Conservation (phyloP, 2,888 invertebrate genomes). For the Drosophila mayaguana region DNA sequence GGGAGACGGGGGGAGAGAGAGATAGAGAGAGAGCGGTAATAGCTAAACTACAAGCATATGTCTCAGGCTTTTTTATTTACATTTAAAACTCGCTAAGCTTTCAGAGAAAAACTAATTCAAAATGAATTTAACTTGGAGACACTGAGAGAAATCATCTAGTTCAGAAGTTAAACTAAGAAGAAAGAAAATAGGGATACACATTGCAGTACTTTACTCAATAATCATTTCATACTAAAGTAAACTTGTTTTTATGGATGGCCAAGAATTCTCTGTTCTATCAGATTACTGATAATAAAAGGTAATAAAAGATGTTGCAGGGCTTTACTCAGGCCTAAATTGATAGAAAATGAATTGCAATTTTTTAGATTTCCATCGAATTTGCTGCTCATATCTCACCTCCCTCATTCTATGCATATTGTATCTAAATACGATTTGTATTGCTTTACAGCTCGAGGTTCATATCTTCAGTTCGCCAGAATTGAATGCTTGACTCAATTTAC, state of each 20-base stretch:
- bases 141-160: neutral
- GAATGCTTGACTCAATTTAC: neutral
- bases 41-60: constrained; percentile 11
- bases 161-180: neutral
- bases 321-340: too few relatives aligned
- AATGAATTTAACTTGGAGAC: neutral
- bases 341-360: too few relatives aligned
- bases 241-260: neutral
- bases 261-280: too few relatives aligned
- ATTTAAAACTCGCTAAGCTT: constrained; percentile 1
- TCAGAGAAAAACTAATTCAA: neutral
- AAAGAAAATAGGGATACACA: neutral
- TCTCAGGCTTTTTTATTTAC: constrained; percentile 13
- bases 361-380: neutral
- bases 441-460: neutral
- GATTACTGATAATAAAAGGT: too few relatives aligned
- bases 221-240: neutral
- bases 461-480: neutral
- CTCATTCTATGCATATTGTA: neutral
- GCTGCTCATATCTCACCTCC: neutral
- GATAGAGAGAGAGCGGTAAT: neutral
- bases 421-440: neutral
- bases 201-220: too few relatives aligned
- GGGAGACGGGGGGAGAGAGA: neutral
- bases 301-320: too few relatives aligned